A percentile compares a stretch with the other conserved stretches of the same genome.
Conservation (phyloP, 2,888 invertebrate genomes). For the Willowsia nigromaculata region DNA sequence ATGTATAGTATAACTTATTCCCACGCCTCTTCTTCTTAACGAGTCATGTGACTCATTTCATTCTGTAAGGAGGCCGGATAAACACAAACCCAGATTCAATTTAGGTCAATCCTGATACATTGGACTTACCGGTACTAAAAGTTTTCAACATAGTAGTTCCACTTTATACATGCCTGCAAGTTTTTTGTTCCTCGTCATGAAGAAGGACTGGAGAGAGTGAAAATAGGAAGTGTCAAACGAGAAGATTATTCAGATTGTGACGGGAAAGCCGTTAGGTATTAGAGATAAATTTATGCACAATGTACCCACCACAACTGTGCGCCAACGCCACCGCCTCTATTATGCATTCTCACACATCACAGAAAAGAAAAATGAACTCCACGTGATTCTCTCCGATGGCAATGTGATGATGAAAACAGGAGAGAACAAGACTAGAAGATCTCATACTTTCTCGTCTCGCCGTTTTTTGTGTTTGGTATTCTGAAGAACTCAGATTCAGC, state of each 20-base stretch:
- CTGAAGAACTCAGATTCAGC: background rate
- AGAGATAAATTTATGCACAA: conserved; percentile 43
- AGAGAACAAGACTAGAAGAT: background rate
- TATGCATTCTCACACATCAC: conserved; percentile 37
- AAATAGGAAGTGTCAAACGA: conserved; percentile 55
- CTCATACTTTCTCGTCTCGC: background rate
- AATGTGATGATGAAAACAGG: conserved; percentile 12
- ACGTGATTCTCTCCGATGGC: conserved; percentile 57
- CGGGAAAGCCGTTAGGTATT: conserved; percentile 49
- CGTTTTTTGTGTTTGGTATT: conserved; percentile 38
- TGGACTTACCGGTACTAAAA: background rate
- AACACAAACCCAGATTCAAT: conserved; percentile 17
- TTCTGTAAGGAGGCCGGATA: background rate
- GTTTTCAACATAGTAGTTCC: background rate
- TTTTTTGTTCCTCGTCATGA: background rate
- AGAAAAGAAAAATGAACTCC: conserved; percentile 54
- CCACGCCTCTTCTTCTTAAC: conserved; percentile 1
- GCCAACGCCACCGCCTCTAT: background rate
- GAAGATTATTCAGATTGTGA: conserved; percentile 53
- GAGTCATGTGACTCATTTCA: background rate
- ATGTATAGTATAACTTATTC: too few species aligned
- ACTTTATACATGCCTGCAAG: background rate
- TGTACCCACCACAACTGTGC: background rate
- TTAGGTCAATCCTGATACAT: background rate
- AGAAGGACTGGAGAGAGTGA: background rate